Conservation (phyloP, 2,113 vertebrate genomes). For the Haemorhous mexicanus region DNA sequence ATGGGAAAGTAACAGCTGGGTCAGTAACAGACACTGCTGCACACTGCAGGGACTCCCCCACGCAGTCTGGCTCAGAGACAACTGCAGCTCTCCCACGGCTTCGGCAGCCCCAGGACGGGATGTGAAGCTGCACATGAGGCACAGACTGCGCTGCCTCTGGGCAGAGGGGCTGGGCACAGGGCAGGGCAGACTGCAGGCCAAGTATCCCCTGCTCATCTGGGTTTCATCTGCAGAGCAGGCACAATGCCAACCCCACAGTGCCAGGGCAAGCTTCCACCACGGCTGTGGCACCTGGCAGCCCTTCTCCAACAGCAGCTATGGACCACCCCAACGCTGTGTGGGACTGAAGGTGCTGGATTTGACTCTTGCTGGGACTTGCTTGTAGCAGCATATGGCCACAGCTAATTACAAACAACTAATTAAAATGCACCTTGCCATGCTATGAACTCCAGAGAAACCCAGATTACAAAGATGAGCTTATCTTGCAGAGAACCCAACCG, state of each 20-base stretch:
- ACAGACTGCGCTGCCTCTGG: accelerated
- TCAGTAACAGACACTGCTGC: not conserved
- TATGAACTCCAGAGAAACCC: not conserved
- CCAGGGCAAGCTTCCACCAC: not conserved
- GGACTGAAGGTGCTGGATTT: not conserved
- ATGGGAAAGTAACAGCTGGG: not conserved
- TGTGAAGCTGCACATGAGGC: accelerated
- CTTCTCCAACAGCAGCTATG: not conserved
- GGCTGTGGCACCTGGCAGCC: not conserved
- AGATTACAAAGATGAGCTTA: not conserved
- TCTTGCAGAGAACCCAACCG: not conserved
- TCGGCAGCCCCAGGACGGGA: accelerated
- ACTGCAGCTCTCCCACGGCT: not conserved
- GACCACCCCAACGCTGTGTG: accelerated
- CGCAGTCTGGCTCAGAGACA: not conserved
- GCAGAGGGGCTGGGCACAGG: not conserved
- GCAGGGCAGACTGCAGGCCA: not conserved
- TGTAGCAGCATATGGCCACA: not conserved
- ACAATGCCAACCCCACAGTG: not conserved
- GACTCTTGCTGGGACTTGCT: not conserved
- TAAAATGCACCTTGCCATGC: not conserved
- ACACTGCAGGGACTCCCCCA: not conserved
- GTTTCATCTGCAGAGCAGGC: not conserved
- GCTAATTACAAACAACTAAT: not conserved
- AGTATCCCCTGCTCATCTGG: not conserved